Evolutionary conservation across 2,797 vertebrate genomes (phyloP), one percentile per base, ranked within the genome.

Genomic region (Chrysocyon brachyurus): DNA sequence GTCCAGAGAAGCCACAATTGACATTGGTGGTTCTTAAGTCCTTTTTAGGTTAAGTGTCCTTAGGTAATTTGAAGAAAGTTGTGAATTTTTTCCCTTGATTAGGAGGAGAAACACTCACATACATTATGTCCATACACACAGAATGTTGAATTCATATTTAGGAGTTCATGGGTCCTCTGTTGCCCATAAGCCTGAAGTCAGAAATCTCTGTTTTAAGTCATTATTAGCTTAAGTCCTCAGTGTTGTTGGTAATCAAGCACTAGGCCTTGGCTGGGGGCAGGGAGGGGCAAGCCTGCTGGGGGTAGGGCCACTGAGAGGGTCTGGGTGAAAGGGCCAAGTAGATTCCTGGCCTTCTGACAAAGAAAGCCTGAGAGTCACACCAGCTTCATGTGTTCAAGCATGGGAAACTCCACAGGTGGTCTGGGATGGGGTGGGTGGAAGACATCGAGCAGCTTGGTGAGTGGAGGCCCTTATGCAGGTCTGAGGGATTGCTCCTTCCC

Each of bases 371-470:
- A 36, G 61, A 68, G 52, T n/a, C 40, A 16, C 33, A 10, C 11
- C 24, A 11, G 33, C 8, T 15, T 70, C 81, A 7, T 9, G 9
- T 70, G 46, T 24, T 52, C 83, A 70, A 14, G 33, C 11, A 52
- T 8, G 52, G 49, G 12, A 26, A 17, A 1, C 2, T 22, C 17
- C 22, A 15, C 21, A 26, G 11, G n/a, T 6, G 56, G 8, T 54
- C 9, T 0, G 10, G 26, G 17, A 31, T 12, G 5, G 46, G 22
- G 16, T 3, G 2, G 8, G 21, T 2, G 4, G 4, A 52, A 49
- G 22, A 2, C 21, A 26, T 1, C 1, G 15, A 24, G 64, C 15
- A 22, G 11, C 17, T 36, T n/a, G 63, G 22, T 31, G 33, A 85
- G 56, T 16, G 49, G 61, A 52, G 26, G 3, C 11, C 4, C 14